Conservation (phyloP, 2,888 invertebrate species). For the Pterobdella sp. region DNA sequence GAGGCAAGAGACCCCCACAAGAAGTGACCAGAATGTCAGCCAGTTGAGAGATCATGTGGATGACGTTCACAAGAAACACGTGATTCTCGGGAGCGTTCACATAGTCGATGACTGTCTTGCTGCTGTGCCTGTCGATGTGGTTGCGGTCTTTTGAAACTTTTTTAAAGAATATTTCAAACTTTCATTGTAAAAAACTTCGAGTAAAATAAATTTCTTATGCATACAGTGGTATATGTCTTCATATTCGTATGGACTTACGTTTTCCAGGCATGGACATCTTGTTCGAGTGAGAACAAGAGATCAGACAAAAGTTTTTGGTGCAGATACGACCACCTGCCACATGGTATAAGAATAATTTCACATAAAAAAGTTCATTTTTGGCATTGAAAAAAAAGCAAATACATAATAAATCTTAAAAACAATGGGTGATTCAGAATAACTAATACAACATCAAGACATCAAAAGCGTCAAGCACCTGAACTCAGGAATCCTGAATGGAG, state of each 20-base stretch:
- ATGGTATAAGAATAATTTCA: neutral
- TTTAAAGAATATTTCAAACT: neutral
- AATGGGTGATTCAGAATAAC: no score
- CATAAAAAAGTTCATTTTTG: neutral
- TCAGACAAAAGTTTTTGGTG: conserved; percentile 92
- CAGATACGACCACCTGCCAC: conserved; percentile 85
- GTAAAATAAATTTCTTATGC: neutral
- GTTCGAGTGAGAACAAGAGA: conserved; percentile 89
- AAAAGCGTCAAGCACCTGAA: conserved; percentile 55
- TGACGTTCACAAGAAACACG: conserved; percentile 97
- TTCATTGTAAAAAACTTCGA: neutral
- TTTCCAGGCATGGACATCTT: conserved; percentile 85
- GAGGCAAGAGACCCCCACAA: conserved; percentile 87
- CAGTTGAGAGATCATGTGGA: conserved; percentile 94
- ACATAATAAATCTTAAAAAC: no score
- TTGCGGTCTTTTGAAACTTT: neutral
- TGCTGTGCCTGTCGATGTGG: conserved; percentile 69
- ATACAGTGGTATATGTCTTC: neutral
- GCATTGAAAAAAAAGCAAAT: no score
- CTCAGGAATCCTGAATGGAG: conserved; percentile 90
- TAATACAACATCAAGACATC: neutral
- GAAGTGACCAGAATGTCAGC: conserved; percentile 98
- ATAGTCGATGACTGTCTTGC: conserved; percentile 91
- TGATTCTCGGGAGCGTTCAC: conserved; percentile 97
- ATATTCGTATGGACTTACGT: conserved; percentile 51